Conservation (phyloP, 2,888 invertebrate species). For the Acanthosepion pharaonis region DNA sequence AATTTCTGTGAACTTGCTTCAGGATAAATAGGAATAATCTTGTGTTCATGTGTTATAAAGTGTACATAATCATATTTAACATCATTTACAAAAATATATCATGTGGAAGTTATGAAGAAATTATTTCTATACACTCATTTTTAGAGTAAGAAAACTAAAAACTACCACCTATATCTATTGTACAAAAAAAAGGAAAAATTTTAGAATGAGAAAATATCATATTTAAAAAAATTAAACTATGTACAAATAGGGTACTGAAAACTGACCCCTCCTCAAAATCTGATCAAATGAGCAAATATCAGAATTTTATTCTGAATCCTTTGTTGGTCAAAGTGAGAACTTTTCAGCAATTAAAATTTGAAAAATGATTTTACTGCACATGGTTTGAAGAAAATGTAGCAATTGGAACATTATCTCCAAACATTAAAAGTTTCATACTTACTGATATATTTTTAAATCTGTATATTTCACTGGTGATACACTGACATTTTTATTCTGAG, state of each 20-base stretch:
- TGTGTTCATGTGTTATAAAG: neutral
- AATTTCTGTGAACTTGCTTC: neutral
- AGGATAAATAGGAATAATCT: neutral
- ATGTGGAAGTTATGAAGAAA: too few species aligned
- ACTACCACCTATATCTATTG: too few species aligned
- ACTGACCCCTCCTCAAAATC: too few species aligned
- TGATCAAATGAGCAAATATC: too few species aligned
- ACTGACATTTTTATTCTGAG: constrained; percentile 35
- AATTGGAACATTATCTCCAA: neutral
- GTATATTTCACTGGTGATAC: constrained; percentile 38
- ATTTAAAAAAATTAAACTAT: neutral
- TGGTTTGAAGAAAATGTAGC: neutral
- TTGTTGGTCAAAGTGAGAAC: too few species aligned
- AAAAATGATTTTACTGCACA: too few species aligned
- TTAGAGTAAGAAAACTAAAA: too few species aligned
- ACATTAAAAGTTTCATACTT: constrained; percentile 35
- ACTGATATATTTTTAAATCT: constrained; percentile 46
- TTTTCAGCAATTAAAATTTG: too few species aligned
- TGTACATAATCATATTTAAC: neutral
- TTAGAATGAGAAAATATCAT: neutral
- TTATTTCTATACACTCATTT: too few species aligned
- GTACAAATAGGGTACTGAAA: too few species aligned
- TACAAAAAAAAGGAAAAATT: neutral
- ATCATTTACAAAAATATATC: too few species aligned
- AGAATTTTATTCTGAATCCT: too few species aligned